Evolutionary conservation across 2,888 invertebrate species (phyloP).

Genomic region (Pseudolycoriella hygida): DNA sequence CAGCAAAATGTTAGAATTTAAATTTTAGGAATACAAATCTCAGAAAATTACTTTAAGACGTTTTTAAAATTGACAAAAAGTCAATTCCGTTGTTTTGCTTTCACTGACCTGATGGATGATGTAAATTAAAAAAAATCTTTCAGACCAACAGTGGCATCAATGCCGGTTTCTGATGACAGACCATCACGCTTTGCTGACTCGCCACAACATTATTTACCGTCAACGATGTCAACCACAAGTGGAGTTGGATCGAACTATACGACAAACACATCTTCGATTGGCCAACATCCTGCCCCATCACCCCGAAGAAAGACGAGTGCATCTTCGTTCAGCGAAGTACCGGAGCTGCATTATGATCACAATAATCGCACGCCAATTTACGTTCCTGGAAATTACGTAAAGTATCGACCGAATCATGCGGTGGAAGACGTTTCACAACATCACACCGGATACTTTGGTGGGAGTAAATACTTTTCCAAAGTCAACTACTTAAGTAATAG

Average conservation of each 20-base stretch:
- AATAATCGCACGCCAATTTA: conserved; percentile 20
- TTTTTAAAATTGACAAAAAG: no score
- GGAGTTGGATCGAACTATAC: conserved; percentile 35
- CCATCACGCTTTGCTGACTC: conserved; percentile 59
- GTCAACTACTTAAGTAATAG: background rate
- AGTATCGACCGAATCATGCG: conserved; percentile 1
- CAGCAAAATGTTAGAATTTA: background rate
- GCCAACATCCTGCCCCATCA: conserved; percentile 42
- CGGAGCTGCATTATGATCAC: conserved; percentile 7
- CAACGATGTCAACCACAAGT: conserved; percentile 35
- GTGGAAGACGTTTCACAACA: conserved; percentile 3
- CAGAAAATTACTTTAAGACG: no score
- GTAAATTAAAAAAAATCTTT: background rate
- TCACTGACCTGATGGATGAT: no score
- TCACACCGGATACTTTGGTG: conserved; percentile 24
- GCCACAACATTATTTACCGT: conserved; percentile 44
- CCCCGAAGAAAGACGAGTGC: conserved; percentile 56
- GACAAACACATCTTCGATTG: conserved; percentile 23
- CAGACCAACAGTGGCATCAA: conserved; percentile 17
- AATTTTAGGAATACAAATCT: no score
- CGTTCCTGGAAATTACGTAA: conserved; percentile 12
- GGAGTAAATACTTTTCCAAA: conserved; percentile 5
- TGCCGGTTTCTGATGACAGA: conserved; percentile 26
- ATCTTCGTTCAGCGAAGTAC: conserved; percentile 48
- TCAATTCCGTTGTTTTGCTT: no score